Percentiles rank a stretch among this genome's conserved stretches.
These are phyloP conservation scores for Chroicocephalus ridibundus DNA, from an alignment of 2,113 vertebrate genomes.

Conservation along the genomic window DNA sequence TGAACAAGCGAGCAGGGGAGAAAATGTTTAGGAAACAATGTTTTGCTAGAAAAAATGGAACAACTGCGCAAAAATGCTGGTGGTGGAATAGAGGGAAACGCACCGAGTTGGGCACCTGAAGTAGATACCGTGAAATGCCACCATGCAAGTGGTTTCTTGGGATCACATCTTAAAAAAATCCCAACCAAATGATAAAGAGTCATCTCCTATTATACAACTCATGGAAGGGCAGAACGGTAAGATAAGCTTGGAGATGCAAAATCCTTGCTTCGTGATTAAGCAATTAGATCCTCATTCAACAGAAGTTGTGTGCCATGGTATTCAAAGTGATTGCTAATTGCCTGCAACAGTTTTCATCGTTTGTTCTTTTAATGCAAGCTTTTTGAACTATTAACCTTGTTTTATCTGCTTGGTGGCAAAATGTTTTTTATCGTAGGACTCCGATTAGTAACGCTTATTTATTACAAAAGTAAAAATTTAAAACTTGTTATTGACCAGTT, in stretches of 20 bases:
- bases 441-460: slow-evolving; percentile 29
- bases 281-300: slow-evolving; percentile 16
- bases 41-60: slow-evolving; percentile 2
- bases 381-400: slow-evolving; percentile 42
- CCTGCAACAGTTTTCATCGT: background rate
- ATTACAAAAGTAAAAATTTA: slow-evolving; percentile 54
- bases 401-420: slow-evolving; percentile 9
- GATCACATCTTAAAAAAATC: background rate
- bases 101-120: background rate
- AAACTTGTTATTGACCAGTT: slow-evolving; percentile 54
- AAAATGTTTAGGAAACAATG: background rate
- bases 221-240: background rate
- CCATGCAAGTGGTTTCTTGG: background rate
- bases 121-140: background rate
- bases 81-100: background rate
- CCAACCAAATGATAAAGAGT: background rate
- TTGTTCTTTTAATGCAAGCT: slow-evolving; percentile 11
- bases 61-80: background rate
- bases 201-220: background rate
- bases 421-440: slow-evolving; percentile 17
- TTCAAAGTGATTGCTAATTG: slow-evolving; percentile 37
- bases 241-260: background rate
- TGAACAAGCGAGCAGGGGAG: background rate
- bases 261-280: slow-evolving; percentile 1
- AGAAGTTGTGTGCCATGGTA: background rate